phyloP scores from a whole-genome alignment of 1,140 invertebrate genomes.

The Drosophila persimilis region DNA sequence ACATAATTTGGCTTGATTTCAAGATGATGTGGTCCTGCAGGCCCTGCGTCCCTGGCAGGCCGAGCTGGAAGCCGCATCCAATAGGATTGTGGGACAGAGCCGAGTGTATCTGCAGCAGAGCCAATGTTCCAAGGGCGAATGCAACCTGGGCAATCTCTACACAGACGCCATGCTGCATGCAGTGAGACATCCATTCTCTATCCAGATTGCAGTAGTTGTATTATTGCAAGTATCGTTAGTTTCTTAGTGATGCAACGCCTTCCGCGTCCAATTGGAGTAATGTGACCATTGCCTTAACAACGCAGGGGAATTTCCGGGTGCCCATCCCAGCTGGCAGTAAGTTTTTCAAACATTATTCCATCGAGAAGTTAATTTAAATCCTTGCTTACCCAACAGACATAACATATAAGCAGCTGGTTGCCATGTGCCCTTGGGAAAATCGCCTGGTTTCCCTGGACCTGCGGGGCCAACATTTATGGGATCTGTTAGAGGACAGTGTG shows the following conservation, averaged over 20 bases:
- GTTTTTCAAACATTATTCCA: background rate
- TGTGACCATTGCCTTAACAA: constrained; percentile 60
- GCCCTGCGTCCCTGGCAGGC: constrained; percentile 85
- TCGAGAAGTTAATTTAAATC: constrained; percentile 15
- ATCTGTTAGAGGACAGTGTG: constrained; percentile 86
- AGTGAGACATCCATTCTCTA: constrained; percentile 45
- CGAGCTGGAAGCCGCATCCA: constrained; percentile 85
- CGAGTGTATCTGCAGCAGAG: constrained; percentile 85
- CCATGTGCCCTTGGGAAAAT: constrained; percentile 89
- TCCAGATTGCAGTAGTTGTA: background rate
- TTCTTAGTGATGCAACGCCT: constrained; percentile 35
- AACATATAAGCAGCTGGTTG: constrained; percentile 87
- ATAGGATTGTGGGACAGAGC: constrained; percentile 85
- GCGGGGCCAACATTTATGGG: constrained; percentile 85
- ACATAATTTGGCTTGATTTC: background rate
- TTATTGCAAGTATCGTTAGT: constrained; percentile 25
- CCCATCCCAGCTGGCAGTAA: constrained; percentile 57
- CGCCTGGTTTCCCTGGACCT: constrained; percentile 87
- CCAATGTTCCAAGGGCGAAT: constrained; percentile 86
- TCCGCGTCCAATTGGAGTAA: constrained; percentile 53
- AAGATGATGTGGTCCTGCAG: constrained; percentile 54
- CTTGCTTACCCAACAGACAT: constrained; percentile 83
- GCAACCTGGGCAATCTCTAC: constrained; percentile 90
- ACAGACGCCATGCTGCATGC: constrained; percentile 88
- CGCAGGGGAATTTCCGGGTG: constrained; percentile 65